These are phyloP conservation scores for Schizaphis graminum DNA, from an alignment of 2,888 invertebrate genomes.

Conservation along the genomic window DNA sequence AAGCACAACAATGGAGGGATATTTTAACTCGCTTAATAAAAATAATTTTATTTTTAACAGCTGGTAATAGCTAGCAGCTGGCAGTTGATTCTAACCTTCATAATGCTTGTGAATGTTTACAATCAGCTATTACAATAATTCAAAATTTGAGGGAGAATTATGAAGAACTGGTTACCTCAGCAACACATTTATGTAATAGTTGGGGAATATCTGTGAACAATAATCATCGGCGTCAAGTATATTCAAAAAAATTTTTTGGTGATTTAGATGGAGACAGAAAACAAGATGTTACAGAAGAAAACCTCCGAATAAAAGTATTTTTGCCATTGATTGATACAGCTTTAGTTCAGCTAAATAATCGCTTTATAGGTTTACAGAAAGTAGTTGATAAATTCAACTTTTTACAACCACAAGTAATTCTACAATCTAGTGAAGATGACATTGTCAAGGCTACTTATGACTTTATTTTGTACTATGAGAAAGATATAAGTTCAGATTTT, in stretches of 20 bases:
- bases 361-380: constrained; percentile 16
- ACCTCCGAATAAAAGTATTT: neutral
- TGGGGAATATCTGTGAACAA: neutral
- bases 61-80: neutral
- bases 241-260: neutral
- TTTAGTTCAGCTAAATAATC: neutral
- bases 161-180: neutral
- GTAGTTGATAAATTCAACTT: constrained; percentile 25
- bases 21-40: neutral
- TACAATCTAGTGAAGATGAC: neutral
- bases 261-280: neutral
- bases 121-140: neutral
- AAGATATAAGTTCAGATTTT: constrained; percentile 1
- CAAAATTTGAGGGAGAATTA: neutral
- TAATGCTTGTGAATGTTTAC: neutral
- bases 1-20: constrained; percentile 2
- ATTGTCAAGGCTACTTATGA: neutral
- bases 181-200: neutral
- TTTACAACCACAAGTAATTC: neutral
- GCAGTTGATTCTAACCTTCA: neutral
- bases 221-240: neutral
- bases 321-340: neutral
- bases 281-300: neutral
- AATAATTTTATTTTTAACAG: constrained; percentile 36
- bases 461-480: neutral